Percentiles rank a stretch among this genome's conserved stretches.
Evolutionary conservation across 2,888 invertebrate species (phyloP).

Genomic region (Mesoligia furuncula): DNA sequence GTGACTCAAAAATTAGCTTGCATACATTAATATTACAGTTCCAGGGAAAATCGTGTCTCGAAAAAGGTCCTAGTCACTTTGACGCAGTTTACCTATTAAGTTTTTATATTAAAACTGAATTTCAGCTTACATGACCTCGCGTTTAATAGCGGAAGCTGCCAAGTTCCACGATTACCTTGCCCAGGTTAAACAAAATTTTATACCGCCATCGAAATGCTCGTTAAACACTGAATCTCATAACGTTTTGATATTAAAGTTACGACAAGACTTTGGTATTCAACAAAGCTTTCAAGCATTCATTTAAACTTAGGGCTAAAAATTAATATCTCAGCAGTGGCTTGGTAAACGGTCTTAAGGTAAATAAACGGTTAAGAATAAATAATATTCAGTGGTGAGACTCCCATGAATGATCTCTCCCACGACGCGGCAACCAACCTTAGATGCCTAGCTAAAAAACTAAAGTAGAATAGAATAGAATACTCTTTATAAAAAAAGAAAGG

Average conservation of each 20-base stretch:
- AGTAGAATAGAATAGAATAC: not conserved
- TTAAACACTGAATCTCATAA: constrained; percentile 46
- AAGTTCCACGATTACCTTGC: constrained; percentile 43
- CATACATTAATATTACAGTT: constrained; percentile 57
- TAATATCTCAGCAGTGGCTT: constrained; percentile 57
- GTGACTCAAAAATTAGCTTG: constrained; percentile 76
- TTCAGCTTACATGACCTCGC: constrained; percentile 37
- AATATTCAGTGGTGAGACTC: constrained; percentile 30
- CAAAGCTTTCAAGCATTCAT: constrained; percentile 46
- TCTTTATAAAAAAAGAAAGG: too few species aligned
- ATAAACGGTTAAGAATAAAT: constrained; percentile 62
- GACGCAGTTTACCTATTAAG: constrained; percentile 40
- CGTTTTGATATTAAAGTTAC: constrained; percentile 52
- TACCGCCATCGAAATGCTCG: constrained; percentile 36
- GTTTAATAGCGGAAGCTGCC: constrained; percentile 37
- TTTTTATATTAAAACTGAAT: constrained; percentile 36
- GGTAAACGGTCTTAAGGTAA: constrained; percentile 47
- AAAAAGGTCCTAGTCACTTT: constrained; percentile 38
- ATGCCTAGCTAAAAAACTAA: not conserved
- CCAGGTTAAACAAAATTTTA: constrained; percentile 34
- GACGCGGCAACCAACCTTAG: not conserved
- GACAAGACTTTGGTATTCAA: constrained; percentile 31
- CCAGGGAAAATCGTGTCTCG: constrained; percentile 37
- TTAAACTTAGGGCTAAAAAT: constrained; percentile 52
- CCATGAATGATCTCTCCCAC: not conserved